phyloP scores from a whole-genome alignment of 2,113 vertebrate genomes.

The Todiramphus saurophagus region DNA sequence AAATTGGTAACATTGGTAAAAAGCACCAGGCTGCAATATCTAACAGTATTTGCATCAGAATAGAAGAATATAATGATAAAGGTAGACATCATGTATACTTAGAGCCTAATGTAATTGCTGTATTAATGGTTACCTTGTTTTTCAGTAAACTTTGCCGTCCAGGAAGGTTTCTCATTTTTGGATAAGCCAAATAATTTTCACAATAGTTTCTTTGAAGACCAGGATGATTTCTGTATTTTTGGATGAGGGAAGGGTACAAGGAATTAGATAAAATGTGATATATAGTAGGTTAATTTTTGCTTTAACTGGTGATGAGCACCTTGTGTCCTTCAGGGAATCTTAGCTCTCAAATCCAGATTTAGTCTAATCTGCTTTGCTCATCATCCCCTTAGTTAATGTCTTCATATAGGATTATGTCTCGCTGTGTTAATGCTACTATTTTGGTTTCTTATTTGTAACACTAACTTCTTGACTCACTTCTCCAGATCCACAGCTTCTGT shows the following conservation, averaged over 20 bases:
- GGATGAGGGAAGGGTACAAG: background rate
- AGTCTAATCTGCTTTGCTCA: slow-evolving; percentile 21
- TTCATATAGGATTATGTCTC: background rate
- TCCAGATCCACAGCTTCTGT: background rate
- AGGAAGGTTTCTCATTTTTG: background rate
- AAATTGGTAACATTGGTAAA: background rate
- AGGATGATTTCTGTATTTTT: background rate
- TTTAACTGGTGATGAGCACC: background rate
- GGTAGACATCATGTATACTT: no score
- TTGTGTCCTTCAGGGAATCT: background rate
- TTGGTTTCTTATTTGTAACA: background rate
- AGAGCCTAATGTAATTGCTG: background rate
- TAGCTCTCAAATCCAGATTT: slow-evolving; percentile 8
- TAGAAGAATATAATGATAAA: background rate
- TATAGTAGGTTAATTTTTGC: background rate
- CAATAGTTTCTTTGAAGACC: background rate
- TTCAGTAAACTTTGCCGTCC: background rate
- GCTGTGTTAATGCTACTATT: background rate
- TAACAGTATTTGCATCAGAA: background rate
- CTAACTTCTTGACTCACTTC: background rate
- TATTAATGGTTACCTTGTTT: background rate
- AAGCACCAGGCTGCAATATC: background rate
- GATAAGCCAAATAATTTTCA: background rate
- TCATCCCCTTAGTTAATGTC: background rate
- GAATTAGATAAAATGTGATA: background rate